Conservation (phyloP, 2,113 vertebrate genomes). For the Gallinago media region DNA sequence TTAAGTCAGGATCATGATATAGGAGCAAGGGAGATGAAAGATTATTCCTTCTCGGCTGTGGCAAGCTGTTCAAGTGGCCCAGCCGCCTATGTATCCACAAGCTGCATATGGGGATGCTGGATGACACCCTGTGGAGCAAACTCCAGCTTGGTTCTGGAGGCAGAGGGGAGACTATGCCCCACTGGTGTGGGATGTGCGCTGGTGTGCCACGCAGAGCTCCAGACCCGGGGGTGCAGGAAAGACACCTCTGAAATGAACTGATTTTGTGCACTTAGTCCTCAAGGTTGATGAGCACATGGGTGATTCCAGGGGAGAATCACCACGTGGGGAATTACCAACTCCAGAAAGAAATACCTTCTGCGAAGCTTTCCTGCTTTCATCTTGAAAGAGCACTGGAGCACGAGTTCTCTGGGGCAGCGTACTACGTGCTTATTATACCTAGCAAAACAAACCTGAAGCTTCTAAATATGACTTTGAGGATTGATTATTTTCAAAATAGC, state of each 20-base stretch:
- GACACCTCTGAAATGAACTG: neutral
- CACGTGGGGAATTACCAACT: neutral
- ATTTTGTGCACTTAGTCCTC: neutral
- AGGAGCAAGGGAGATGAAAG: neutral
- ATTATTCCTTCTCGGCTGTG: neutral
- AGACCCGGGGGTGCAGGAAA: neutral
- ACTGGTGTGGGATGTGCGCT: fast-evolving
- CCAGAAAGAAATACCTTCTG: neutral
- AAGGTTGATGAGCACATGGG: neutral
- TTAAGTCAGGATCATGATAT: neutral
- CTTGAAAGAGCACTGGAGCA: neutral
- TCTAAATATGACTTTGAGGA: fast-evolving
- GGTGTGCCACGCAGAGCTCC: neutral
- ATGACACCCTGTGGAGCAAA: neutral
- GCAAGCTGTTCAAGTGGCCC: neutral
- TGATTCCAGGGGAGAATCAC: neutral
- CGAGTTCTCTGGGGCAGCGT: neutral
- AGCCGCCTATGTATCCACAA: neutral
- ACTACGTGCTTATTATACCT: neutral
- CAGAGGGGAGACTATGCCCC: neutral
- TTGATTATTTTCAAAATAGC: neutral
- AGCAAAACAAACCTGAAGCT: neutral
- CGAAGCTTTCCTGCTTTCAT: neutral
- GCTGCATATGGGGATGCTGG: neutral
- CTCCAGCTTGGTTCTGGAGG: fast-evolving